These are phyloP conservation scores for Antedon bifida DNA, from an alignment of 35 echinoderm and acorn worm species.

Conservation along the genomic window DNA sequence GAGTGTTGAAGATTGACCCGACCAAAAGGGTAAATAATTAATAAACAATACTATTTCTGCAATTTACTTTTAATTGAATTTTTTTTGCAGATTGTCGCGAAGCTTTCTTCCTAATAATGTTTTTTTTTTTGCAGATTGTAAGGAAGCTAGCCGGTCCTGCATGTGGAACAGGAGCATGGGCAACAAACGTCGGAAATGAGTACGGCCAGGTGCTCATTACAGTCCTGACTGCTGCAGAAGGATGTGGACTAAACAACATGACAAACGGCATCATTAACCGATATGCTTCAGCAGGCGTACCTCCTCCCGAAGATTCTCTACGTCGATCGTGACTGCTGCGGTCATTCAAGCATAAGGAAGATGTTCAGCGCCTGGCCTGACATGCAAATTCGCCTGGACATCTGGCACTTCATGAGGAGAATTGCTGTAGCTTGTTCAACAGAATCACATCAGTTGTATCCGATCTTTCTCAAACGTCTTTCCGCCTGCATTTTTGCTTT, in stretches of 20 bases:
- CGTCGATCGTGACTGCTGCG: slow-evolving; percentile 34
- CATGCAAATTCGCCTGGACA: slow-evolving; percentile 44
- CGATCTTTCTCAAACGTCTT: too few species aligned
- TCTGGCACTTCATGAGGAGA: slow-evolving; percentile 74
- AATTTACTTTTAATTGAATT: too few species aligned
- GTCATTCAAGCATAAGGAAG: background rate
- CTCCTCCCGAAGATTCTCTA: slow-evolving; percentile 37
- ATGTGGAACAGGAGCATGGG: slow-evolving; percentile 24
- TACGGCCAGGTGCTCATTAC: slow-evolving; percentile 31
- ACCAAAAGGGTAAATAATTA: too few species aligned
- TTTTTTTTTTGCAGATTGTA: background rate
- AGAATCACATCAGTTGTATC: too few species aligned
- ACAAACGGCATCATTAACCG: slow-evolving; percentile 13
- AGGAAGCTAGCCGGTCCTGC: slow-evolving; percentile 13
- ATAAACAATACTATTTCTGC: too few species aligned
- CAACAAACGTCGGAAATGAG: slow-evolving; percentile 45
- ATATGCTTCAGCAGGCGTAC: slow-evolving; percentile 2
- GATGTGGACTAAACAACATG: slow-evolving; percentile 9
- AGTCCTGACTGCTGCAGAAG: too few species aligned
- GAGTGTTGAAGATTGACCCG: too few species aligned
- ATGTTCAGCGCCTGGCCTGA: slow-evolving; percentile 36
- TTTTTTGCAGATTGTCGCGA: too few species aligned
- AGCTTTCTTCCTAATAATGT: too few species aligned
- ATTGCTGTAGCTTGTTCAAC: slow-evolving; percentile 36
- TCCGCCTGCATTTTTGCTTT: too few species aligned